Base-by-base conservation (phyloP, 2,113 vertebrate species). In the Nothoprocta pentlandii region DNA sequence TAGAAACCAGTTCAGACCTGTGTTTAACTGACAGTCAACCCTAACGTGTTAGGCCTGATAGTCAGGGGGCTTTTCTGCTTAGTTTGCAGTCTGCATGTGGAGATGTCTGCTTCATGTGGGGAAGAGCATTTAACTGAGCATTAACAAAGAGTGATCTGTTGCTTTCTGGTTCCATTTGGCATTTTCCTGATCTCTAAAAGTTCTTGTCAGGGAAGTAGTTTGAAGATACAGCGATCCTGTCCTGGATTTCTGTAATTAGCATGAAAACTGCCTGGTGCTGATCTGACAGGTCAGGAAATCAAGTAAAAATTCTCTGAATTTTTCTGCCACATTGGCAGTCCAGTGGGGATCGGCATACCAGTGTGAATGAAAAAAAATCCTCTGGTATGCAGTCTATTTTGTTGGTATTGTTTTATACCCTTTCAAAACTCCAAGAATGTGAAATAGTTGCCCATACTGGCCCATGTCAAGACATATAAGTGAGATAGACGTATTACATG, bases 401-500 rank as follows among this genome's bases (percentile, higher is more conserved):
- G 28, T 56, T 32, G 54, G 28, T 58, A 6, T 47, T 42, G 21
- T 0, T 80, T 84, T 76, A 19, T 71, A 39, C 30, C 58, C 32
- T 3, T 53, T 76, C 22, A 12, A 54, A 80, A 28, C 68, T 46
- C 49, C 76, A 59, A 3, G 63, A 17, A 15, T 1, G 7, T 36
- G 46, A 21, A 30, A 12, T 10, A 26, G 69, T 54, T 64, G 47
- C 49, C 19, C 5, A 0, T 9, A 2, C 3, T 49, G 64, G 30
- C 69, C 19, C 30, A 23, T 80, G 17, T 39, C 21, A 42, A 70
- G 44, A 51, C 9, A 2, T 62, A n/a, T 32, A 22, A 30, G 14
- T 28, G 2, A 63, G 44, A 58, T 61, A 49, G 28, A 14, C 10
- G 5, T 1, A 0, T 9, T 44, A 3, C 25, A 4, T 2, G 0